Evolutionary conservation across 2,797 vertebrate species (phyloP).

Genomic region (Gallinago stenura): DNA sequence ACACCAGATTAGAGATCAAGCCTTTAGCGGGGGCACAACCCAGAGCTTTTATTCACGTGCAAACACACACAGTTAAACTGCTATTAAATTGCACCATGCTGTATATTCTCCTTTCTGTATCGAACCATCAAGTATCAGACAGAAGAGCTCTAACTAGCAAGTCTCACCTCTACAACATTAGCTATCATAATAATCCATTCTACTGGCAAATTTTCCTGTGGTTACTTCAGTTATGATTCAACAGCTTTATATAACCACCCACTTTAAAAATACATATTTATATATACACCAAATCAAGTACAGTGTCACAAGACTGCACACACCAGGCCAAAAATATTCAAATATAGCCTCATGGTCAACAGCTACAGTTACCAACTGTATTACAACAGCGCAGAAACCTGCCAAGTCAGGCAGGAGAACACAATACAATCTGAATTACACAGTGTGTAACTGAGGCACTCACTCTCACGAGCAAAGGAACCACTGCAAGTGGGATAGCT

Average conservation of each 20-base stretch:
- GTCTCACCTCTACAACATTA: not conserved
- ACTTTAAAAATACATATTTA: not conserved
- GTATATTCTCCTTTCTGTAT: not conserved
- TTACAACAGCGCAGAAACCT: not conserved
- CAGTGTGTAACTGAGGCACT: not conserved
- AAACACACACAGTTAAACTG: not conserved
- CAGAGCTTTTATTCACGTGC: not conserved
- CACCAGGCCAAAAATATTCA: constrained; percentile 60
- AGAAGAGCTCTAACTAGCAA: not conserved
- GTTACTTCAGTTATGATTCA: constrained; percentile 76
- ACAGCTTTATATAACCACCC: constrained; percentile 70
- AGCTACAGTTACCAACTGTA: not conserved
- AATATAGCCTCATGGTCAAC: not conserved
- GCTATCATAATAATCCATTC: constrained; percentile 15
- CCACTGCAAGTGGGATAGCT: not conserved
- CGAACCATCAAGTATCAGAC: not conserved
- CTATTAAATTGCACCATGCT: not conserved
- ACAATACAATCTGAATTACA: not conserved
- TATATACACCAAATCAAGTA: constrained; percentile 22
- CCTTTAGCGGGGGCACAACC: not conserved
- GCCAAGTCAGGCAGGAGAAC: not conserved
- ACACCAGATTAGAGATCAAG: not conserved
- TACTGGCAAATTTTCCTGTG: constrained; percentile 62
- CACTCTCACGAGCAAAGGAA: not conserved
- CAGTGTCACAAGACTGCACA: constrained; percentile 65